These are phyloP conservation scores for Atherinosoma microstoma DNA, from an alignment of 2,797 vertebrate species.

Conservation along the genomic window DNA sequence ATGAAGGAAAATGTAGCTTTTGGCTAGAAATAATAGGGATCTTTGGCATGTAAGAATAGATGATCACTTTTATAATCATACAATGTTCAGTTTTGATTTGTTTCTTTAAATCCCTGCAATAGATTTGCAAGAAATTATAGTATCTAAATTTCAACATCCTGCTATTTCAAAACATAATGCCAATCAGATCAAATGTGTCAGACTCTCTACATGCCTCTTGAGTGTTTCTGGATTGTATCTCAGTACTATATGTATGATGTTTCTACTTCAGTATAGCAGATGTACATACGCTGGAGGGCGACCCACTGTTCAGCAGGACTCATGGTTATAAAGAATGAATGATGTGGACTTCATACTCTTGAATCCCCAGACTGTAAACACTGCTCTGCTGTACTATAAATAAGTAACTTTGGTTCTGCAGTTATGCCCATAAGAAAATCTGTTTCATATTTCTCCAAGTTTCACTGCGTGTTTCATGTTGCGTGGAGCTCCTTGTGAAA, in stretches of 20 bases:
- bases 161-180: background rate
- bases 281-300: conserved; percentile 15
- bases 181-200: background rate
- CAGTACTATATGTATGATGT: background rate
- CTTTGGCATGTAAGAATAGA: background rate
- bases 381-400: conserved; percentile 5
- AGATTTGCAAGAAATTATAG: background rate
- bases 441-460: conserved; percentile 19
- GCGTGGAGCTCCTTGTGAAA: conserved; percentile 15
- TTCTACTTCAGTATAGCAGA: background rate
- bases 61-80: background rate
- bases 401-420: conserved; percentile 24
- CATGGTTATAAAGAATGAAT: conserved; percentile 11
- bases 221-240: background rate
- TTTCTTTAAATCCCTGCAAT: background rate
- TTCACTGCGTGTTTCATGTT: conserved; percentile 36
- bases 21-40: background rate
- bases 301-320: background rate
- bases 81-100: background rate
- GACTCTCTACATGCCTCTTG: background rate
- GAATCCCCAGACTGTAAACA: conserved; percentile 33
- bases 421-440: conserved; percentile 3
- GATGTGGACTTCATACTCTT: conserved; percentile 21
- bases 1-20: background rate
- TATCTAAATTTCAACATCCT: background rate